Evolutionary conservation across 2,113 vertebrate species (phyloP), one percentile per base, ranked within the genome.

Genomic region (Percina caprodes): DNA sequence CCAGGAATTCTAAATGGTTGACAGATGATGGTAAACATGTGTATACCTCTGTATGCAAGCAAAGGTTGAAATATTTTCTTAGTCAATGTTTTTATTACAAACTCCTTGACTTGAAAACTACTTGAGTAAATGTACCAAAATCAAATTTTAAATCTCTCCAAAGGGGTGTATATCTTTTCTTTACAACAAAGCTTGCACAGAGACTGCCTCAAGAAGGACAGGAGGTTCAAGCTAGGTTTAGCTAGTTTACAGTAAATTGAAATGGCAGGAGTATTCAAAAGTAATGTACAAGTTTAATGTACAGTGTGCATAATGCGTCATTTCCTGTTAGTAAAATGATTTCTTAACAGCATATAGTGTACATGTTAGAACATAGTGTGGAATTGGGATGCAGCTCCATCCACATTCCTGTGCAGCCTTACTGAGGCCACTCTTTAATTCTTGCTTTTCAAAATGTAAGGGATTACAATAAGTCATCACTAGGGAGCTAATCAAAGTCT

Each of bases 1-100:
- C 86, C 91, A 77, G 76, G 35, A 49, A 72, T 24, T 71, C 14
- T 3, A 15, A 74, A 69, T 65, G 60, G 55, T 16, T 77, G 59
- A 80, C 69, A 21, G 19, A 58, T 55, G 8, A 77, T 56, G 9
- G 30, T 24, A 58, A 46, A 19, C 6, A 70, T 24, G 39, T 69
- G 54, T 68, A 68, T 71, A 33, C 26, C 14, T 68, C 56, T 24
- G 55, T 51, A 15, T 16, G 66, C 59, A 66, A 45, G 52, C 39
- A 63, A 52, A 23, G 18, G 39, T 42, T 51, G 12, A 58, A 39
- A 69, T n/a, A 21, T 18, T 56, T 18, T 30, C 46, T 42, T 26
- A 24, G 21, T 65, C 49, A 16, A n/a, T 13, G 12, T n/a, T n/a
- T n/a, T n/a, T 59, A 6, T 15, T 45, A 23, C 10, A 0, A 11